A percentile compares a stretch with the other conserved stretches of the same genome.
Conservation (phyloP, 30 jellyfish, hydroid and myxozoan genomes). For the Rhopilema esculentum region DNA sequence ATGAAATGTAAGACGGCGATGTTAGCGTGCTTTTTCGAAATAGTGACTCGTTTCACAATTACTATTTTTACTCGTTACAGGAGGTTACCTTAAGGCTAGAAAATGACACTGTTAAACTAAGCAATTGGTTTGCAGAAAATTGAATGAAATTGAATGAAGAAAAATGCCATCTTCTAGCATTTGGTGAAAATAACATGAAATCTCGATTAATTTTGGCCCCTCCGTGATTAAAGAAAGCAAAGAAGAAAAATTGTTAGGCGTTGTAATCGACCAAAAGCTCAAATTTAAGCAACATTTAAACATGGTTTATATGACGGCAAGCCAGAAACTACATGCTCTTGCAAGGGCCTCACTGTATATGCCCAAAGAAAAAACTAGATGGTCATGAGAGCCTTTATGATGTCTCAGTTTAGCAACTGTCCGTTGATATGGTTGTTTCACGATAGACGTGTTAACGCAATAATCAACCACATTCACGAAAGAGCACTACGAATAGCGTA, state of each 20-base stretch:
- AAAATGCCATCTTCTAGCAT: conserved; percentile 59
- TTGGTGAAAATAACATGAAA: conserved; percentile 7
- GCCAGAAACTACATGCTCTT: conserved; percentile 50
- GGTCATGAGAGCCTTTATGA: conserved; percentile 57
- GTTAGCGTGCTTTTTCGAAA: conserved; percentile 25
- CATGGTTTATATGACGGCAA: conserved; percentile 43
- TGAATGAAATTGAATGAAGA: too few species aligned
- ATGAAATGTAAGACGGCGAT: conserved; percentile 31
- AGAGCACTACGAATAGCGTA: conserved; percentile 36
- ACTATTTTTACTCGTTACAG: conserved; percentile 23
- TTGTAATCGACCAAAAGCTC: conserved; percentile 26
- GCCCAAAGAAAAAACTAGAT: conserved; percentile 46
- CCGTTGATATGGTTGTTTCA: conserved; percentile 47
- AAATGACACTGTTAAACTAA: too few species aligned
- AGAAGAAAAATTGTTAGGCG: conserved; percentile 33
- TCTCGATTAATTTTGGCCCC: too few species aligned
- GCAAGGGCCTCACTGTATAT: conserved; percentile 57
- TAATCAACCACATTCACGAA: conserved; percentile 12
- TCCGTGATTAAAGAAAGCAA: too few species aligned
- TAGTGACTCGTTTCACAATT: conserved; percentile 9
- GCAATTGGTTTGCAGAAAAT: too few species aligned
- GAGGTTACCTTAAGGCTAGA: conserved; percentile 51
- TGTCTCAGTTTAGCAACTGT: conserved; percentile 38
- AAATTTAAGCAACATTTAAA: conserved; percentile 36
- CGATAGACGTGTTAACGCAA: conserved; percentile 38